Evolutionary conservation across 2,113 vertebrate genomes (phyloP), one percentile per base, ranked within the genome.

Genomic region (Conger conger): DNA sequence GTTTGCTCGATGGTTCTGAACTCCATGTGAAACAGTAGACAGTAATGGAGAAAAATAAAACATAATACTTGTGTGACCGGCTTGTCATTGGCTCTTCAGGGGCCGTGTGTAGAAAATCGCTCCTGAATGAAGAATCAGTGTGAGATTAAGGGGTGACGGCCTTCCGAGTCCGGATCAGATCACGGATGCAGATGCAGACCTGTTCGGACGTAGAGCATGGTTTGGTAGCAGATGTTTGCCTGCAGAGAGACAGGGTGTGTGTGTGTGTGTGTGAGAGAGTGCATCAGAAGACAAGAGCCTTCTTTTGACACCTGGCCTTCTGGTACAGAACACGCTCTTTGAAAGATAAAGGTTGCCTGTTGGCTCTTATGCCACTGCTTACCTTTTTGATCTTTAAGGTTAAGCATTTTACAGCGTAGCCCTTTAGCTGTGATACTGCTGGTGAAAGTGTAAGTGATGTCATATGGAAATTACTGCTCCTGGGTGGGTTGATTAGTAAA

Each of bases 11-110:
- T 91, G 93, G 93, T 93, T 92, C 93, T 93, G 92, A 95, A 93
- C 94, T 94, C 92, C 89, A 94, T 93, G 94, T 95, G 94, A 94
- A 95, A 95, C 95, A 93, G 93, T 94, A 95, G 93, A 95, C 93
- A 94, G 93, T 93, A 92, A 95, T 93, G 93, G 94, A 93, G 93
- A 95, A 95, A 95, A 93, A 95, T 95, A 94, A 95, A 95, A 95
- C 95, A 95, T 95, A 95, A 95, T 95, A 95, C 95, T 95, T 95
- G 95, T 95, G 95, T 94, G 95, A 95, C 94, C 95, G 93, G 93
- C 92, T 95, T 92, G 94, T 95, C 94, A 95, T 92, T 95, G 94
- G 92, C 90, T 94, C 91, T 90, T 92, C 87, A n/a, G 87, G 92
- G 90, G 91, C 91, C 91, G 92, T 88, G 93, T 91, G 93, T 91